These are phyloP conservation scores for Poecile montanus DNA, from an alignment of 2,797 vertebrate species.

Conservation along the genomic window DNA sequence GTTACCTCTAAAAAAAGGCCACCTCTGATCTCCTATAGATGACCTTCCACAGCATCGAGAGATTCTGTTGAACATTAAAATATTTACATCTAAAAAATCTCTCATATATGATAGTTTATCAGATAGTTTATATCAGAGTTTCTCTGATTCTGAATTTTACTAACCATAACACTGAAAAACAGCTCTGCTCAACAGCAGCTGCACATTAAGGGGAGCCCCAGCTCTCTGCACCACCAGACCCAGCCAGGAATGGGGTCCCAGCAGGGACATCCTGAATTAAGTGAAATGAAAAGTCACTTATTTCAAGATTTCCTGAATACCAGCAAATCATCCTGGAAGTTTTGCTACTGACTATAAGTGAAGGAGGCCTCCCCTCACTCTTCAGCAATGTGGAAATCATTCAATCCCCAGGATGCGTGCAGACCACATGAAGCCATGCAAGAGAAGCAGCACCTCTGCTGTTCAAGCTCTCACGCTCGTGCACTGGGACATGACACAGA, in stretches of 20 bases:
- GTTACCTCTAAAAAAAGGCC: not conserved
- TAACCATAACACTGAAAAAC: not conserved
- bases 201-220: not conserved
- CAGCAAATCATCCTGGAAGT: not conserved
- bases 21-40: not conserved
- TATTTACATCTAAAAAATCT: not conserved
- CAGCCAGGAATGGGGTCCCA: not conserved
- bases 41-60: not conserved
- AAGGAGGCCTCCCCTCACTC: not conserved
- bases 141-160: not conserved
- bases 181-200: not conserved
- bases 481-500: rapidly evolving
- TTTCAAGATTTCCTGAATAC: not conserved
- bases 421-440: rapidly evolving
- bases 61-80: not conserved
- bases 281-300: not conserved
- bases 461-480: not conserved
- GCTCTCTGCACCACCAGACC: not conserved
- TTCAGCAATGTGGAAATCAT: not conserved
- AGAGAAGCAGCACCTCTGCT: not conserved
- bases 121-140: too few species aligned
- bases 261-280: not conserved
- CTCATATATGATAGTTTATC: not conserved
- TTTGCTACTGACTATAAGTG: not conserved
- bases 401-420: not conserved